Evolutionary conservation across 1,140 invertebrate genomes (phyloP), one percentile per base, ranked within the genome.

Genomic region (Pentalonia nigronervosa): DNA sequence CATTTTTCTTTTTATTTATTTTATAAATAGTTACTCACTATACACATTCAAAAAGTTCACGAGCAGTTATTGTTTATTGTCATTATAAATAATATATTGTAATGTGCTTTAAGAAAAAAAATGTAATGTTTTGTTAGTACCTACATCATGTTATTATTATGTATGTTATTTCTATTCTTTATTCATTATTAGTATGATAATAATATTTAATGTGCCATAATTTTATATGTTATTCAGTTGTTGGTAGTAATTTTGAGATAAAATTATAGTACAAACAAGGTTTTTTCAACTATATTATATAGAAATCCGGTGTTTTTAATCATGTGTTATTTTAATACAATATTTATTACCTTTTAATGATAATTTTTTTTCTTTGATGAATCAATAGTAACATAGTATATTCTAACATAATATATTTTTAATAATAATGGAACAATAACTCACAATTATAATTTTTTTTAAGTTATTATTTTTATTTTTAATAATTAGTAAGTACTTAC

Each of bases 231-330:
- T 84, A 93, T 93, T 50, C 91, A 93, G 91, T 93, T 93, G 91
- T 93, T 93, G 76, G 91, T 93, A 93, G 76, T 93, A 48, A 84
- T 93, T 93, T 93, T 93, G 91, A 93, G 91, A 93, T 84, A 93
- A 93, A 93, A 93, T 93, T 93, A 93, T 93, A 93, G 91, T 93
- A 93, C 91, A 93, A 93, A 93, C 91, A 93, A 93, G 91, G 91
- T 93, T 93, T 93, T 91, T 93, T 93, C 91, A 93, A 93, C 76
- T 93, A 93, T 53, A 93, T 91, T 91, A 93, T 93, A 93, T 93
- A 93, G 91, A 93, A 93, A 93, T 83, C 36, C 36, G 48, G 81
- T 86, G 76, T 93, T 91, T 93, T 93, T 93, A 93, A 84, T 93
- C 53, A 45, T 60, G 36, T 45, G 89, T 67, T 90, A 67, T 90